Evolutionary conservation across 2,888 invertebrate genomes (phyloP).

Genomic region (Serripes groenlandicus): DNA sequence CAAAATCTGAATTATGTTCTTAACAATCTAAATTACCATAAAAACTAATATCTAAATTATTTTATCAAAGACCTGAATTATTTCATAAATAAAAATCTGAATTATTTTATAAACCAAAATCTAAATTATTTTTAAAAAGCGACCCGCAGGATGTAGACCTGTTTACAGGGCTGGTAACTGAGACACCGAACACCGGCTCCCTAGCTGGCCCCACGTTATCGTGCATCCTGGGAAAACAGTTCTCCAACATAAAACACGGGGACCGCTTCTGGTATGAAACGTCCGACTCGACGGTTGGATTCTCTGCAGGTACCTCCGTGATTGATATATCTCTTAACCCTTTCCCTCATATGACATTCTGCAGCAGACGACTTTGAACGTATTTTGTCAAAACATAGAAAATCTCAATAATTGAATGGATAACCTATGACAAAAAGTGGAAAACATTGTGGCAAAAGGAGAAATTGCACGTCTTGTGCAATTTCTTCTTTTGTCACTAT

Average conservation of each 20-base stretch:
- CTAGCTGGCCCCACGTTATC: constrained; percentile 94
- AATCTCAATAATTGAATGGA: too few species aligned
- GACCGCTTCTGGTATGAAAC: constrained; percentile 56
- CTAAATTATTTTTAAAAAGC: constrained; percentile 87
- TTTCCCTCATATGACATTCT: too few species aligned
- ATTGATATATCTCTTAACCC: too few species aligned
- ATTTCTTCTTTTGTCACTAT: too few species aligned
- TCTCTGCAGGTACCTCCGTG: neutral
- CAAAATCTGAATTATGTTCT: neutral
- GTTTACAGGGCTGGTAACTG: constrained; percentile 95
- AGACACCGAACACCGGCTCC: constrained; percentile 91
- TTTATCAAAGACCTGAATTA: neutral
- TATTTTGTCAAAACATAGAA: too few species aligned
- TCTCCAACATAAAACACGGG: constrained; percentile 34
- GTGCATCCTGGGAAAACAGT: constrained; percentile 87
- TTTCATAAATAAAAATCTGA: neutral
- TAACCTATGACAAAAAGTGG: too few species aligned
- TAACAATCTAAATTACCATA: neutral
- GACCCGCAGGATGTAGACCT: constrained; percentile 94
- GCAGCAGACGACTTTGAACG: too few species aligned
- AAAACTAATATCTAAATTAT: neutral
- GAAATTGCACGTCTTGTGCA: too few species aligned
- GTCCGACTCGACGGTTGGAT: neutral
- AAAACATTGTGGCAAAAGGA: too few species aligned
- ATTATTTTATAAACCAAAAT: too few species aligned